These are phyloP conservation scores for Pachliopta kotzebuea DNA, from an alignment of 2,888 invertebrate genomes.

Conservation along the genomic window DNA sequence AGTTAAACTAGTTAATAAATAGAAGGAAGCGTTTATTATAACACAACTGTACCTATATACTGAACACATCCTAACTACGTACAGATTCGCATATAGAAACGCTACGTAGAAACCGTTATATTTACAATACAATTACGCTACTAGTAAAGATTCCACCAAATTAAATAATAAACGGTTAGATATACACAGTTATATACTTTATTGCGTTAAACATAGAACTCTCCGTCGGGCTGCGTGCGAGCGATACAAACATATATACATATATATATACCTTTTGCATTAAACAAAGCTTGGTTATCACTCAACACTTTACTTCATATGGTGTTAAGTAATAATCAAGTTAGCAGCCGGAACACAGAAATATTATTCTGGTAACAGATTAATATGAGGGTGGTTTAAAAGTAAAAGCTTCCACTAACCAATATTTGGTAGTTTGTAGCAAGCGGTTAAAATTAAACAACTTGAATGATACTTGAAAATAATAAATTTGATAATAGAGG, in stretches of 20 bases:
- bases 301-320: no score
- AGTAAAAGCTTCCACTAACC: no score
- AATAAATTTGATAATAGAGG: no score
- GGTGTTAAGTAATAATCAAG: no score
- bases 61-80: slow-evolving; percentile 78
- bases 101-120: slow-evolving; percentile 58
- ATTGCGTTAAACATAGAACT: slow-evolving; percentile 36
- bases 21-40: slow-evolving; percentile 46
- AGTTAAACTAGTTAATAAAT: slow-evolving; percentile 68
- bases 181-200: slow-evolving; percentile 39
- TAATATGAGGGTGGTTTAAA: no score
- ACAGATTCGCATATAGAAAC: slow-evolving; percentile 70
- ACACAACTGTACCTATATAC: slow-evolving; percentile 16
- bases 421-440: no score
- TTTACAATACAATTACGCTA: slow-evolving; percentile 66
- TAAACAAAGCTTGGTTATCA: no score
- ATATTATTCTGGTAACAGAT: no score
- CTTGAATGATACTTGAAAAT: no score
- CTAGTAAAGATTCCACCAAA: slow-evolving; percentile 51
- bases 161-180: slow-evolving; percentile 37
- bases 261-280: no score
- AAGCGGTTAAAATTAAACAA: no score
- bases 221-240: slow-evolving; percentile 30
- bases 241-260: neutral
- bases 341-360: no score